These are phyloP conservation scores for Pangasius macronema DNA, from an alignment of 2,797 vertebrate genomes.

Conservation along the genomic window DNA sequence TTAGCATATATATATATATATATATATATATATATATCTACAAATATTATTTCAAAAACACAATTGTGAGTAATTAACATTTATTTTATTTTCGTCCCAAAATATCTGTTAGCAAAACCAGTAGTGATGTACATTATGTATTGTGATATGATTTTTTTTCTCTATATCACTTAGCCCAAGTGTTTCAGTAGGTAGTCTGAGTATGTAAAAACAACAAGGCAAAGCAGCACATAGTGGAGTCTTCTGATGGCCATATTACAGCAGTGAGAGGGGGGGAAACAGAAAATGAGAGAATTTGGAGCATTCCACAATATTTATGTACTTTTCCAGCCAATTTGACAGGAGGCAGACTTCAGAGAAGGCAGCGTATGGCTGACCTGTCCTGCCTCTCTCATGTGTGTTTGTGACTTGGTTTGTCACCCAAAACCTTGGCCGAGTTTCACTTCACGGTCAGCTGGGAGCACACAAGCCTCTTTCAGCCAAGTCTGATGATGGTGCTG, in stretches of 20 bases:
- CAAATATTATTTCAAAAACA: neutral
- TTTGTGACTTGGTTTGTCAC: conserved; percentile 65
- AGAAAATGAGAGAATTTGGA: conserved; percentile 21
- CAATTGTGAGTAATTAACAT: neutral
- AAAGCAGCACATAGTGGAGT: neutral
- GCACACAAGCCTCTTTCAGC: conserved; percentile 55
- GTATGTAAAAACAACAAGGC: neutral
- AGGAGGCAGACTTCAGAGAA: conserved; percentile 45
- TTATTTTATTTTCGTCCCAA: neutral
- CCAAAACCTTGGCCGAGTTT: conserved; percentile 65
- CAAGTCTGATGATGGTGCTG: conserved; percentile 52
- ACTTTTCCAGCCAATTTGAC: conserved; percentile 60
- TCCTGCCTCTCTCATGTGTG: conserved; percentile 51
- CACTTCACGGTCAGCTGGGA: conserved; percentile 58
- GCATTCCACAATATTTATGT: conserved; percentile 59
- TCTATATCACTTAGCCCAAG: neutral
- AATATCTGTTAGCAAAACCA: neutral
- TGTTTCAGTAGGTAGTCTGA: too few species aligned
- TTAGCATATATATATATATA: neutral
- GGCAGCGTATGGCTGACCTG: conserved; percentile 57
- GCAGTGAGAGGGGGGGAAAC: conserved; percentile 11
- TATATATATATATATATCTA: neutral
- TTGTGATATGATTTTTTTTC: neutral
- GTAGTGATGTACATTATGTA: neutral
- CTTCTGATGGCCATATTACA: conserved; percentile 21